Evolutionary conservation across 2,797 vertebrate species (phyloP), one percentile per base, ranked within the genome.

Genomic region (Cynodonichthys magdalenae): DNA sequence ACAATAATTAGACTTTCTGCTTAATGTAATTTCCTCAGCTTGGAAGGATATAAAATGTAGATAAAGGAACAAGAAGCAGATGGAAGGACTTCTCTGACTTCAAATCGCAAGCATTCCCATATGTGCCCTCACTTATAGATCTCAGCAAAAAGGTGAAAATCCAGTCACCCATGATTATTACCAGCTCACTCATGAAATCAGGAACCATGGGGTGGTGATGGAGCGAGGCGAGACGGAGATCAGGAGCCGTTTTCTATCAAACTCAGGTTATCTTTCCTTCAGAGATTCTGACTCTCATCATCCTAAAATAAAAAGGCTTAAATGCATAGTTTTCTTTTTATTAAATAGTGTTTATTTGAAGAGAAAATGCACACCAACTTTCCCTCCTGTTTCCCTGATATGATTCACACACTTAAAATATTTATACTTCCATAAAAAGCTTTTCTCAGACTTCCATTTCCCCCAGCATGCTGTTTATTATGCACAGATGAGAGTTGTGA

Each of bases 111-210:
- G 75, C 59, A 56, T 89, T 89, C 81, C 87, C 88, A 88, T 84
- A 75, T 84, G 61, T 12, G 39, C 63, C 75, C 60, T 77, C 72
- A 41, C 76, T 73, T 74, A 83, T 75, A 77, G 80, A 85, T 89
- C 81, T 59, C 66, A 63, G 82, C 63, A 58, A 71, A 85, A 89
- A 92, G 90, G 92, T 92, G 91, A 92, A 75, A 82, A 79, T 79
- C 72, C 90, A 91, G 88, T 91, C 92, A 93, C 87, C 92, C 88
- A 15, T 88, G 83, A 86, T 91, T 86, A 94, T 93, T 90, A 90
- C 79, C 88, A 81, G 87, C 77, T 93, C 90, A 92, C 82, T 90
- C 87, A 85, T 92, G 90, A 92, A 92, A 93, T 92, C 76, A 59
- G 61, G 60, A 66, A 78, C 77, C 75, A 80, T 70, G 50, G 84